A percentile compares a stretch with the other conserved stretches of the same genome.
phyloP scores from a whole-genome alignment of 1,140 invertebrate species.

The Watersipora subatra region DNA sequence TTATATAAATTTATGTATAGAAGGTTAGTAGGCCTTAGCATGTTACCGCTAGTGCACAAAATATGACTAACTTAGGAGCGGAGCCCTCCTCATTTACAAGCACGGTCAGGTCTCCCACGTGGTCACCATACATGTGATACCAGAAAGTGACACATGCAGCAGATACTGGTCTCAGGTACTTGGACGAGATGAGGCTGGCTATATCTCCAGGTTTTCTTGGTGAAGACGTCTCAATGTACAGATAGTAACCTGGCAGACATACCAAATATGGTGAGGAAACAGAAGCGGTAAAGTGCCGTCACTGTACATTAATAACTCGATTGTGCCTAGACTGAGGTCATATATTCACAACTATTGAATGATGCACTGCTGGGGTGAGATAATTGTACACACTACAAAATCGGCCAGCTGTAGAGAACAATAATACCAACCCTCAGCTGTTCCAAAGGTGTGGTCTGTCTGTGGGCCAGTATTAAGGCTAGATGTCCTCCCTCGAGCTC shows the following conservation, averaged over 20 bases:
- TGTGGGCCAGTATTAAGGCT: conserved; percentile 4
- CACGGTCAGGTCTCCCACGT: conserved; percentile 25
- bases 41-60: no score
- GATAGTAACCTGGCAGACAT: conserved; percentile 13
- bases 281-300: no score
- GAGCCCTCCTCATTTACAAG: conserved; percentile 15
- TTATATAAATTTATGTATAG: no score
- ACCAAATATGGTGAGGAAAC: background rate
- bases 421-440: background rate
- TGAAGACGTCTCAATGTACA: conserved; percentile 15
- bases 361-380: no score
- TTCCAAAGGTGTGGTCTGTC: conserved; percentile 11
- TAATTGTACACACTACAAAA: no score
- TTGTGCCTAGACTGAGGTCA: no score
- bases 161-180: background rate
- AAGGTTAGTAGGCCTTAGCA: no score
- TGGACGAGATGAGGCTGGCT: background rate
- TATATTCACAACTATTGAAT: no score
- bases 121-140: conserved; percentile 5
- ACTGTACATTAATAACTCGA: no score
- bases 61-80: background rate
- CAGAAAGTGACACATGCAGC: conserved; percentile 1
- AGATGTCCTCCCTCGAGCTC: background rate
- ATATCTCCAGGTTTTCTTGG: conserved; percentile 6
- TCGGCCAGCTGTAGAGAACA: no score